These are phyloP conservation scores for Apis laboriosa DNA, from an alignment of 1,140 invertebrate genomes.

Conservation along the genomic window DNA sequence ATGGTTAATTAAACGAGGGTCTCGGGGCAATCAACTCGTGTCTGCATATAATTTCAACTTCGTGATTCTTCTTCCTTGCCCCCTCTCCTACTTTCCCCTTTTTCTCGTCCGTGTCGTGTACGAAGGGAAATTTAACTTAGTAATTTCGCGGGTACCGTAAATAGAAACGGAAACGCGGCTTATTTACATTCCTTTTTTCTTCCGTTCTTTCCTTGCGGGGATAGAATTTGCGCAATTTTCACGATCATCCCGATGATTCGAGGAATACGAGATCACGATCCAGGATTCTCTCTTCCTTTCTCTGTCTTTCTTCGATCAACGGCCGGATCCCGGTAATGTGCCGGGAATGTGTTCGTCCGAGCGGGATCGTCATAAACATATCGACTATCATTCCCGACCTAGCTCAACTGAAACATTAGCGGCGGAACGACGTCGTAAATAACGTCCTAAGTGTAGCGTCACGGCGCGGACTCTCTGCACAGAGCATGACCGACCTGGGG, in stretches of 20 bases:
- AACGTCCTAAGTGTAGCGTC: slow-evolving; percentile 77
- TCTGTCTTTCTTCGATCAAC: slow-evolving; percentile 14
- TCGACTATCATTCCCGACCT: slow-evolving; percentile 71
- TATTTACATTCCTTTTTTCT: not conserved
- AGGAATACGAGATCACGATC: not conserved
- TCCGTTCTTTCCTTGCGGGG: no score
- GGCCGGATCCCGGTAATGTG: slow-evolving; percentile 10
- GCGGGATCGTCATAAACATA: slow-evolving; percentile 75
- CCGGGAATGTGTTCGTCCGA: slow-evolving; percentile 33
- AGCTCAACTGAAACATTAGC: slow-evolving; percentile 76
- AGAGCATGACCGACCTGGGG: slow-evolving; percentile 51
- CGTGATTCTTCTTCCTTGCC: not conserved
- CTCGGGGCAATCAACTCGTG: slow-evolving; percentile 8
- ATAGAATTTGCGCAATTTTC: no score
- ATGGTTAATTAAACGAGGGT: slow-evolving; percentile 40
- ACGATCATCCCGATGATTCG: no score
- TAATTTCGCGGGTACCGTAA: slow-evolving; percentile 4
- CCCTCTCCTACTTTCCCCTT: no score
- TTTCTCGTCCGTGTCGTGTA: not conserved
- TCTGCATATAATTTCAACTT: slow-evolving; percentile 22
- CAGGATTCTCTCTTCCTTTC: slow-evolving; percentile 6
- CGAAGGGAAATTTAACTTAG: not conserved
- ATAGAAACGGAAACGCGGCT: not conserved
- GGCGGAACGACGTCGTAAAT: slow-evolving; percentile 78
- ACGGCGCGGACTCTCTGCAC: slow-evolving; percentile 64